Conservation (phyloP, 2,113 vertebrate species). For the Centrocercus urophasianus region DNA sequence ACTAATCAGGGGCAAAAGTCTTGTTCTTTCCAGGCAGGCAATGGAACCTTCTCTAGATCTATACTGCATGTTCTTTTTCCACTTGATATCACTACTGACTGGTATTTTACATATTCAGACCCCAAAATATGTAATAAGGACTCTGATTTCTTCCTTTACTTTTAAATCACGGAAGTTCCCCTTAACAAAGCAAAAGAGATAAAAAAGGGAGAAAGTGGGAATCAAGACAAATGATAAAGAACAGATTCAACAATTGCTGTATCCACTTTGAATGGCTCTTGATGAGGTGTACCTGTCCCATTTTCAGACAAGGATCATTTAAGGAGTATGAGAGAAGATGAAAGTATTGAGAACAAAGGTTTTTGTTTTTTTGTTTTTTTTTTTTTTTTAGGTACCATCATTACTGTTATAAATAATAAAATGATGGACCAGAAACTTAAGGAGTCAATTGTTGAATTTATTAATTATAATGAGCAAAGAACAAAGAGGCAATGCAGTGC, state of each 20-base stretch:
- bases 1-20: not conserved
- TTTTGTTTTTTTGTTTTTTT: not conserved
- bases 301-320: not conserved
- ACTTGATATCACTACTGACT: not conserved
- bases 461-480: too few species aligned
- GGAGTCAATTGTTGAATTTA: too few species aligned
- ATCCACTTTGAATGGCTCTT: not conserved
- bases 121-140: not conserved
- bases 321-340: not conserved
- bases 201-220: not conserved
- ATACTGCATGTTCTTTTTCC: not conserved
- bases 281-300: not conserved
- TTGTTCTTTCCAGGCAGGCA: not conserved
- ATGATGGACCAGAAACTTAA: too few species aligned
- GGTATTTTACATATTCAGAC: not conserved
- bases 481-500: too few species aligned
- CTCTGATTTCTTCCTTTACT: not conserved
- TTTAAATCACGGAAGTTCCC: not conserved
- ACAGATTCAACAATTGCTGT: not conserved
- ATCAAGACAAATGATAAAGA: not conserved
- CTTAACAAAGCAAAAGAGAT: not conserved
- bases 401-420: too few species aligned
- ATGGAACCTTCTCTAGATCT: not conserved
- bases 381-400: not conserved
- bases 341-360: not conserved